phyloP scores from a whole-genome alignment of 2,888 invertebrate genomes.

The Hydroisotoma schaefferi region DNA sequence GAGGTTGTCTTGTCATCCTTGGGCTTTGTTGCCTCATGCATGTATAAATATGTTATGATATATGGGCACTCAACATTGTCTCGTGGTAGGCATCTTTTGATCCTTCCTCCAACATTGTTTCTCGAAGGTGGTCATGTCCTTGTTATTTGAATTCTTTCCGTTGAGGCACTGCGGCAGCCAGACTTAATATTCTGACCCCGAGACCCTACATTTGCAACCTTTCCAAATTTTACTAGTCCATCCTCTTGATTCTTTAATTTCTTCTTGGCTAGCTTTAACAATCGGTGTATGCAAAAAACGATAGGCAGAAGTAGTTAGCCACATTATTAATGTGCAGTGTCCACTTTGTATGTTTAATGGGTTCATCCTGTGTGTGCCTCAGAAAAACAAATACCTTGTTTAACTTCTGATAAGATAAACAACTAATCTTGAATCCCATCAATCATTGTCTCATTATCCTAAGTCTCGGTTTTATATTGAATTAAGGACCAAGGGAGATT shows the following conservation, averaged over 20 bases:
- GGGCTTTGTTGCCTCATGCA: background rate
- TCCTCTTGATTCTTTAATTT: no score
- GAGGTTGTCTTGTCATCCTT: constrained; percentile 6
- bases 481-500: no score
- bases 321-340: no score
- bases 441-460: constrained; percentile 7
- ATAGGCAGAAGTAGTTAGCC: no score
- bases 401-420: background rate
- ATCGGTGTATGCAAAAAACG: no score
- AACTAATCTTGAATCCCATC: constrained; percentile 10
- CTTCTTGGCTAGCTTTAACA: no score
- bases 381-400: no score
- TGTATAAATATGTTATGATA: constrained; percentile 4
- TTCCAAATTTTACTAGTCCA: no score
- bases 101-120: constrained; percentile 9
- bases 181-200: constrained; percentile 7
- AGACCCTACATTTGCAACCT: no score
- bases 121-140: constrained; percentile 16
- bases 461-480: no score
- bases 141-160: background rate
- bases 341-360: no score
- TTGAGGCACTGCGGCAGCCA: no score
- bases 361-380: constrained; percentile 5
- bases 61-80: constrained; percentile 1
- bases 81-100: constrained; percentile 8